These are phyloP conservation scores for Trissolcus basalis DNA, from an alignment of 1,140 invertebrate genomes.

Conservation along the genomic window DNA sequence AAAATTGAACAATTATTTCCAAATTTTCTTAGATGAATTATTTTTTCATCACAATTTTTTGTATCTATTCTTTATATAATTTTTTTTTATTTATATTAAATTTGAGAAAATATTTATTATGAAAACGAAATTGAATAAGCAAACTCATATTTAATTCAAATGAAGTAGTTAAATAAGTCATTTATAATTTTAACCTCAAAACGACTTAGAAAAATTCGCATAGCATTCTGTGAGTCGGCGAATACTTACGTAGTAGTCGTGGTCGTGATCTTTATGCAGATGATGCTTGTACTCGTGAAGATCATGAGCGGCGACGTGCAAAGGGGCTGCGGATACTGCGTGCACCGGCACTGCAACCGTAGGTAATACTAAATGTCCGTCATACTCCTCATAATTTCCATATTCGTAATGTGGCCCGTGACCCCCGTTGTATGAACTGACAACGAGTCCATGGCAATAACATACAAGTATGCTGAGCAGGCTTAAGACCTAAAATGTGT, in stretches of 20 bases:
- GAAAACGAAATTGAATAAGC: no score
- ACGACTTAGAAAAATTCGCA: no score
- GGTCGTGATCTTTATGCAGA: slow-evolving; percentile 61
- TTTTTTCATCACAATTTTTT: no score
- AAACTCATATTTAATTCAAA: no score
- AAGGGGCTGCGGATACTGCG: slow-evolving; percentile 70
- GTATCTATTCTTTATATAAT: no score
- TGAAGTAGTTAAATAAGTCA: no score
- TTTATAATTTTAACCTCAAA: no score
- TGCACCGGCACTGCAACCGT: slow-evolving; percentile 73
- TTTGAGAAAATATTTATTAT: no score
- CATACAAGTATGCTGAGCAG: slow-evolving; percentile 62
- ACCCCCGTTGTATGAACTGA: slow-evolving; percentile 70
- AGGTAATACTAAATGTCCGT: slow-evolving; percentile 69
- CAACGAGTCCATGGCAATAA: slow-evolving; percentile 64
- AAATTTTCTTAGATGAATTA: no score
- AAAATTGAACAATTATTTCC: no score
- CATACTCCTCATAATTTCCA: slow-evolving; percentile 64
- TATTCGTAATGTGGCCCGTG: slow-evolving; percentile 67
- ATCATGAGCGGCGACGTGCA: slow-evolving; percentile 63
- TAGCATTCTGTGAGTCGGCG: no score
- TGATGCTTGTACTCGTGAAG: slow-evolving; percentile 59
- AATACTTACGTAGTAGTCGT: slow-evolving; percentile 61
- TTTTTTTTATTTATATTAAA: no score
- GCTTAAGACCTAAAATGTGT: slow-evolving; percentile 62